These are phyloP conservation scores for Paracyclopina nana DNA, from an alignment of 1,140 invertebrate species.

Conservation along the genomic window DNA sequence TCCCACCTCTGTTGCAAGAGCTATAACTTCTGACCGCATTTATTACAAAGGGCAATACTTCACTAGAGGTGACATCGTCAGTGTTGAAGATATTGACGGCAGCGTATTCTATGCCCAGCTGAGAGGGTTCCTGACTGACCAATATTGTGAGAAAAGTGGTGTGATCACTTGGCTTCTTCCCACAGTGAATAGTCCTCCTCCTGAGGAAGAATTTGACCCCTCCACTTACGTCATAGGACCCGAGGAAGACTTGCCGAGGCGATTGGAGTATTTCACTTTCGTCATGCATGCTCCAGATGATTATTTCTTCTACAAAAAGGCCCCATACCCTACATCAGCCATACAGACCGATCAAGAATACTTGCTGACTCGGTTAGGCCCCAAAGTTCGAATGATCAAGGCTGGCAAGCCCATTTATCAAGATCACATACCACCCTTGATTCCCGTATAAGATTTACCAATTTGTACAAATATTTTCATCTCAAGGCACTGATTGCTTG, in stretches of 20 bases:
- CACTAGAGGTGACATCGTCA: conserved; percentile 77
- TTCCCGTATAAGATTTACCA: not conserved
- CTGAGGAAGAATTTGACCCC: conserved; percentile 60
- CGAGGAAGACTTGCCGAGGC: conserved; percentile 63
- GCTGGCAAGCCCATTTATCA: conserved; percentile 4
- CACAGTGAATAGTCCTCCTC: conserved; percentile 51
- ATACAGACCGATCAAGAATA: conserved; percentile 13
- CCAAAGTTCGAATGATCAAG: conserved; percentile 7
- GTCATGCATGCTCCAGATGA: conserved; percentile 80
- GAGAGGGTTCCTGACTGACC: conserved; percentile 64
- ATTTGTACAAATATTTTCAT: no score
- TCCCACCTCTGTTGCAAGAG: conserved; percentile 50
- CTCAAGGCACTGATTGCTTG: no score
- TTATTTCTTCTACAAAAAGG: conserved; percentile 55
- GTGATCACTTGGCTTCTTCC: conserved; percentile 80
- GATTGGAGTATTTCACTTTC: conserved; percentile 69
- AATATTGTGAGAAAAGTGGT: conserved; percentile 81
- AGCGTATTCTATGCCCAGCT: conserved; percentile 73
- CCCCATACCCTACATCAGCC: conserved; percentile 41
- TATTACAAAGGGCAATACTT: conserved; percentile 68
- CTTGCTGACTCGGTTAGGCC: conserved; percentile 1
- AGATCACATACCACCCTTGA: not conserved
- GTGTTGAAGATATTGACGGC: conserved; percentile 51
- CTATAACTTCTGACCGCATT: conserved; percentile 53
- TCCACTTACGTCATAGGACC: conserved; percentile 62